Evolutionary conservation across 2,113 vertebrate species (phyloP).

Genomic region (Caloenas nicobarica): DNA sequence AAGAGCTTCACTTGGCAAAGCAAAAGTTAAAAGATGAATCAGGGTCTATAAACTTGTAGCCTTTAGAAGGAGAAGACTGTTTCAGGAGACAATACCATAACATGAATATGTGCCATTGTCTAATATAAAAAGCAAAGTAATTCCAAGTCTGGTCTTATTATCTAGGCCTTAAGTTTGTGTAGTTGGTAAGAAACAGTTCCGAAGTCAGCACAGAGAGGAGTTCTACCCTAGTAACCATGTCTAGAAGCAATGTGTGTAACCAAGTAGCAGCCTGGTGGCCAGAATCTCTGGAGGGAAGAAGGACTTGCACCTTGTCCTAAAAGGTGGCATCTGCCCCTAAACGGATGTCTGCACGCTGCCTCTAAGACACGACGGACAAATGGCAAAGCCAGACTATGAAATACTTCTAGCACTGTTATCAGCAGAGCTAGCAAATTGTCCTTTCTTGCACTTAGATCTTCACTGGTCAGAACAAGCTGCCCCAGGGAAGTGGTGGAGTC

Average conservation of each 20-base stretch:
- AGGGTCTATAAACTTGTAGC: neutral
- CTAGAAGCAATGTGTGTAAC: neutral
- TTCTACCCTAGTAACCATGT: neutral
- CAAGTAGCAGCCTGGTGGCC: neutral
- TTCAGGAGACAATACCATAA: neutral
- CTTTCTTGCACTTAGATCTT: neutral
- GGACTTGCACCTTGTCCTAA: neutral
- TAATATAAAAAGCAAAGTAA: neutral
- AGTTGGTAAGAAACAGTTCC: neutral
- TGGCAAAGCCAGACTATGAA: neutral
- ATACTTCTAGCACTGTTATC: neutral
- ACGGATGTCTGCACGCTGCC: neutral
- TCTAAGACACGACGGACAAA: neutral
- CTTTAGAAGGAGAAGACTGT: neutral
- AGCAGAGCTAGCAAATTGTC: neutral
- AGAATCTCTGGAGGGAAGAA: neutral
- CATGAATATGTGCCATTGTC: neutral
- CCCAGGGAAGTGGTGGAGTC: too few species aligned
- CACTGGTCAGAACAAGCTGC: too few species aligned
- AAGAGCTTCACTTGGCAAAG: neutral
- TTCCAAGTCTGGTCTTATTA: neutral
- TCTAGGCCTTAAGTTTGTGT: neutral
- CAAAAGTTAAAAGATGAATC: neutral
- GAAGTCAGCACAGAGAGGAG: neutral
- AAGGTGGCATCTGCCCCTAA: neutral